Conservation (phyloP, 2,888 invertebrate genomes). For the Lottia scabra region DNA sequence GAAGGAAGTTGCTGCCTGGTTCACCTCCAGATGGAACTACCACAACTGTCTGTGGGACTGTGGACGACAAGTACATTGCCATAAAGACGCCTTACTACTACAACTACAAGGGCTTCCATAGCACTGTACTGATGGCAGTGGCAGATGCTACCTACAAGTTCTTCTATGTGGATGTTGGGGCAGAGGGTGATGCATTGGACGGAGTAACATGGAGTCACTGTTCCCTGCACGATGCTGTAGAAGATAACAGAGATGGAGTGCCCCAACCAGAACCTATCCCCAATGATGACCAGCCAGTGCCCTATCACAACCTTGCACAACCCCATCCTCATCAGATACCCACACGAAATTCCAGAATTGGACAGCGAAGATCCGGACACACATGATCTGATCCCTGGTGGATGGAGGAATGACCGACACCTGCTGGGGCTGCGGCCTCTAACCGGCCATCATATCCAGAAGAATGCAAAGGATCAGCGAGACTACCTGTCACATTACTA, state of each 20-base stretch:
- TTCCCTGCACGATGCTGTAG: neutral
- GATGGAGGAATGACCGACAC: too few species aligned
- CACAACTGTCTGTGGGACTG: neutral
- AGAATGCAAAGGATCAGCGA: neutral
- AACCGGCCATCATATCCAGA: neutral
- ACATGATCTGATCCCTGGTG: neutral
- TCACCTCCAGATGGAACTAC: neutral
- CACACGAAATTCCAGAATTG: neutral
- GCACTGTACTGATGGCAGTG: neutral
- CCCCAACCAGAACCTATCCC: too few species aligned
- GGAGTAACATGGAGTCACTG: neutral
- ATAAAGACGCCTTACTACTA: neutral
- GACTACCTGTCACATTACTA: neutral
- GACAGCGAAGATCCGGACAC: neutral
- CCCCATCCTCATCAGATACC: neutral
- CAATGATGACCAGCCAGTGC: too few species aligned
- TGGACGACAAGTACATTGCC: neutral
- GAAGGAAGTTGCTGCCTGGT: constrained; percentile 15
- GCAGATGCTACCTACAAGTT: too few species aligned
- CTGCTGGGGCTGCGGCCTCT: too few species aligned
- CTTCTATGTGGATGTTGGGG: neutral
- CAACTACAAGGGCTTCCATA: neutral
- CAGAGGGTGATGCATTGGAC: neutral
- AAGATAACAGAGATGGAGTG: neutral
- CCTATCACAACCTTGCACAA: too few species aligned